Base-by-base conservation (phyloP, 2,888 invertebrate species). In the Drosophila dives region DNA sequence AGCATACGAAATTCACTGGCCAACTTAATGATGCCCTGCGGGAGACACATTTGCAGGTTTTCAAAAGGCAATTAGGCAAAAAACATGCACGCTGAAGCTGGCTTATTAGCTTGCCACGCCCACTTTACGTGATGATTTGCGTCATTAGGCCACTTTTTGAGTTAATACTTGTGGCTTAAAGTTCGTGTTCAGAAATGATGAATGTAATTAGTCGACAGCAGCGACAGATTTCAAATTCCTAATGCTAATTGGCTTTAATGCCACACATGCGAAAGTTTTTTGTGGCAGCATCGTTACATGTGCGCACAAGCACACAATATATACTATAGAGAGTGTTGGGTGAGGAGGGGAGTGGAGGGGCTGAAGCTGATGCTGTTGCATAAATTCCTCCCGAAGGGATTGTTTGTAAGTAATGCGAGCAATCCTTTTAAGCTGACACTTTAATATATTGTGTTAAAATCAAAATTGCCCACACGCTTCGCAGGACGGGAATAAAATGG, bases 371-470 rank as follows among this genome's bases (percentile, higher is more conserved):
- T 7, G 45, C 3, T 45, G 45, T 15, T 45, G 45, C 42, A 12
- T 20, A 51, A 48, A 34, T 62, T 32, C 11, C 15, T 17, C 12
- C 26, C 42, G 32, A 8, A 12, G 48, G 67, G 84, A 81, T 84
- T 84, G 72, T 79, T 81, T 84, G 75, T 78, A 79, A 77, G 83
- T 82, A 73, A 78, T 82, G 83, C 67, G 26, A 62, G 61, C 78
- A 87, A 86, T 86, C 87, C 85, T 83, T 89, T 86, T 80, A 86
- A 81, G 81, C 87, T 80, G 83, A 80, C 83, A 83, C 81, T 89
- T 81, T 83, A 74, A 55, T 29, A 29, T 55, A 83, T 83, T 79
- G 89, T 80, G 85, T 84, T 77, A 73, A 81, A 86, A 86, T 84
- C 89, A 80, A 76, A 89, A 86, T 71, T 77, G 78, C 65, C 59